These are phyloP conservation scores for Drosophila tanythrix DNA, from an alignment of 2,888 invertebrate genomes.

Conservation along the genomic window DNA sequence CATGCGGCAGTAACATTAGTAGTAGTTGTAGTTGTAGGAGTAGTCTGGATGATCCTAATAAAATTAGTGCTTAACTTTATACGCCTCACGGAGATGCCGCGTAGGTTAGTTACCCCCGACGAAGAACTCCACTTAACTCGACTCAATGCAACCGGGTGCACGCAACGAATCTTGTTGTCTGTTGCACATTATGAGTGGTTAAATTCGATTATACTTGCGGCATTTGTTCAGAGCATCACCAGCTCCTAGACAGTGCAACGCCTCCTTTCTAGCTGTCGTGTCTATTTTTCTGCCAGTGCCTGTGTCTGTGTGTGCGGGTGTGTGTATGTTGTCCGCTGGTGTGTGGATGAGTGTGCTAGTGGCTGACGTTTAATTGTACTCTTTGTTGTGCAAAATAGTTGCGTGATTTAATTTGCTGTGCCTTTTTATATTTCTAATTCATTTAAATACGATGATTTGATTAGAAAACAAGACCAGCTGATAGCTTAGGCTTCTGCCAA, in stretches of 20 bases:
- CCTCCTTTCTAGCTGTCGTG: slow-evolving; percentile 30
- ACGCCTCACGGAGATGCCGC: slow-evolving; percentile 50
- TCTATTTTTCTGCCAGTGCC: slow-evolving; percentile 11
- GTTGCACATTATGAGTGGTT: slow-evolving; percentile 82
- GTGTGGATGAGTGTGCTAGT: slow-evolving; percentile 12
- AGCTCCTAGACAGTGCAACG: slow-evolving; percentile 56
- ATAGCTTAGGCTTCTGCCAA: background rate
- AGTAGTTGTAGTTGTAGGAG: background rate
- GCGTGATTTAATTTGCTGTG: slow-evolving; percentile 73
- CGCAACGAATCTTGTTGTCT: slow-evolving; percentile 68
- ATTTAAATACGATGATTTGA: slow-evolving; percentile 68
- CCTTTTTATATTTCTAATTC: slow-evolving; percentile 75
- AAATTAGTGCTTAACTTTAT: slow-evolving; percentile 83
- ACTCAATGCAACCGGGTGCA: slow-evolving; percentile 12
- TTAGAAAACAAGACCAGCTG: slow-evolving; percentile 39
- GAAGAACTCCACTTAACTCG: slow-evolving; percentile 16
- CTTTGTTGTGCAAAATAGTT: slow-evolving; percentile 76
- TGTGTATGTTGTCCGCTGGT: background rate
- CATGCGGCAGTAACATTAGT: slow-evolving; percentile 5
- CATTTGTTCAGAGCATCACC: slow-evolving; percentile 46
- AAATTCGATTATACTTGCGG: slow-evolving; percentile 83
- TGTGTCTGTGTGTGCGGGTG: slow-evolving; percentile 10
- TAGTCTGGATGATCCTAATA: slow-evolving; percentile 79
- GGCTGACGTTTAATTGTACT: slow-evolving; percentile 61
- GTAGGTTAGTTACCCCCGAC: slow-evolving; percentile 11